Percentiles rank a stretch among this genome's conserved stretches.
Conservation (phyloP, 2,797 vertebrate genomes). For the Pterois miles region DNA sequence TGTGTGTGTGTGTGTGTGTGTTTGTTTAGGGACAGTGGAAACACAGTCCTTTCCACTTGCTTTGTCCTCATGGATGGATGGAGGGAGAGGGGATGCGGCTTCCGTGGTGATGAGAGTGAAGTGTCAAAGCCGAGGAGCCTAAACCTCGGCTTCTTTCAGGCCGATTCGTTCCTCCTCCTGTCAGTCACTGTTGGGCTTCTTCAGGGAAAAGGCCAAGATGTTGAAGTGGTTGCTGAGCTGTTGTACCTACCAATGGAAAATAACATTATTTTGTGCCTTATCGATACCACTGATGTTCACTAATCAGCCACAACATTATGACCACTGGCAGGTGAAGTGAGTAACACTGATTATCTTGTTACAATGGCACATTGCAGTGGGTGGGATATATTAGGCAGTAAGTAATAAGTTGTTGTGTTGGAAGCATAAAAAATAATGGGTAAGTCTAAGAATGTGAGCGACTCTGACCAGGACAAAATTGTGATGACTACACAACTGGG, state of each 20-base stretch:
- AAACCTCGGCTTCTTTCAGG: slow-evolving; percentile 90
- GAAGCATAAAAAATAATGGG: too few relatives aligned
- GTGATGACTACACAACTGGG: too few relatives aligned
- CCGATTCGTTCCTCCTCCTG: slow-evolving; percentile 91
- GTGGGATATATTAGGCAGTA: too few relatives aligned
- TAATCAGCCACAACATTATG: too few relatives aligned
- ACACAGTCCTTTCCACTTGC: slow-evolving; percentile 60
- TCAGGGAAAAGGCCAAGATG: slow-evolving; percentile 93
- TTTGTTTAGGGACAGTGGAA: slow-evolving; percentile 18
- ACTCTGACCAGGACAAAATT: too few relatives aligned
- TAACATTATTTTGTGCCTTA: not conserved
- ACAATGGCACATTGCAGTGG: too few relatives aligned
- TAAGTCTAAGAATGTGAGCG: too few relatives aligned
- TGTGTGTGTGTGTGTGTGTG: slow-evolving; percentile 18
- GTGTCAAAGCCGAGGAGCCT: slow-evolving; percentile 83
- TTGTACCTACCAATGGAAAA: slow-evolving; percentile 83
- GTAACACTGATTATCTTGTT: too few relatives aligned
- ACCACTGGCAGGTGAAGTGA: too few relatives aligned
- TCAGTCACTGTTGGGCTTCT: slow-evolving; percentile 94
- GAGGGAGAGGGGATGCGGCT: slow-evolving; percentile 66
- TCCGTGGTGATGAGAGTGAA: slow-evolving; percentile 88
- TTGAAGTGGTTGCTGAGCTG: slow-evolving; percentile 96
- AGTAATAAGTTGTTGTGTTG: too few relatives aligned
- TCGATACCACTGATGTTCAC: too few relatives aligned
- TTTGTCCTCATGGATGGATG: slow-evolving; percentile 56